Evolutionary conservation across 2,113 vertebrate species (phyloP), one percentile per base, ranked within the genome.

Genomic region (Hydropotes inermis): DNA sequence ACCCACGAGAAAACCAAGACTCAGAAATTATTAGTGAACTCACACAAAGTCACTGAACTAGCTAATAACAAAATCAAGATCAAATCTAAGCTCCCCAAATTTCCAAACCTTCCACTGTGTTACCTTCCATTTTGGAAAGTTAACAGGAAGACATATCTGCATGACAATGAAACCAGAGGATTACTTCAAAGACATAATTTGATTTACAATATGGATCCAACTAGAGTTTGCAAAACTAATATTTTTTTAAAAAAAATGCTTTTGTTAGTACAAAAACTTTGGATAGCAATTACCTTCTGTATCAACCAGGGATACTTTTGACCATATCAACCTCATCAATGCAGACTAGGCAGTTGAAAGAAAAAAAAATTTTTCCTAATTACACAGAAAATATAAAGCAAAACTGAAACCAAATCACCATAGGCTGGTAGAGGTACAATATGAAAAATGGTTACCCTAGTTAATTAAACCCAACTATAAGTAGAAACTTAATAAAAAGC

Each of bases 291-390:
- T 64, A 70, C 30, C 6, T 92, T 89, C 43, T 50, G 19, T 27
- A 36, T 74, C 45, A 76, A 5, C 45, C 23, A 43, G 6, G 39
- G 33, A 61, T 83, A 84, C 9, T 28, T 92, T 92, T 83, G 25
- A 86, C 57, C 17, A 25, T 78, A 6, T 36, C 78, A 78, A 7
- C 87, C 30, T 60, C 64, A 57, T 92, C 17, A 21, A 3, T 67
- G 17, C 23, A 93, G 36, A 86, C n/a, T 30, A 91, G 87, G 33
- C 5, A 82, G 74, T 89, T 95, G 7, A 89, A 6, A 94, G 30
- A n/a, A 12, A 81, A 94, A 94, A 92, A 92, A 67, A 6, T 30
- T 81, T 96, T 79, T 94, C 9, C 64, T 87, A 78, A 78, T 92
- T 90, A 58, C 0, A 81, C 14, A 13, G 84, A 58, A 94, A 85